Base-by-base conservation (phyloP, 1,140 invertebrate genomes). In the Tyrophagus putrescentiae region DNA sequence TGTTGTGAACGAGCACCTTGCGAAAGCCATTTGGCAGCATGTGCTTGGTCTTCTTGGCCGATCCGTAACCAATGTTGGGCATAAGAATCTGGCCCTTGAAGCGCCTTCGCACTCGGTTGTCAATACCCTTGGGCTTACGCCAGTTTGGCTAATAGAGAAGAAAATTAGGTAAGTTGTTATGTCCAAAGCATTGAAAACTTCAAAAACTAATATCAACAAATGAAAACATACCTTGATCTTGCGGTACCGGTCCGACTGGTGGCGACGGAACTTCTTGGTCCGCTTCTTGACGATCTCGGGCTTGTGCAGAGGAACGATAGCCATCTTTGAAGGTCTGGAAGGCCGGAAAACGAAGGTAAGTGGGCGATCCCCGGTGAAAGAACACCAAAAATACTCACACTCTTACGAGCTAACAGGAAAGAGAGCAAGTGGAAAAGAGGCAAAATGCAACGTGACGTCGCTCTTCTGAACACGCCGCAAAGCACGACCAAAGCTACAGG, bases 31-130 rank as follows among this genome's bases (percentile, higher is more conserved):
- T 96, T 41, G 93, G 94, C 39, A 97, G 80, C 82, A 98, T 88
- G 72, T 98, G 91, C 72, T 83, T 84, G 36, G 91, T 95, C 68
- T 84, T 87, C 70, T 88, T 86, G 71, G 85, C 87, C 64, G 89
- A 90, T 69, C 96, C 94, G 75, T 97, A 98, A 84, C 95, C 96
- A 77, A 99, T 96, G 70, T 85, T 94, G 42, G 96, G 96, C 95
- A 99, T 98, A 75, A 90, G 76, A 71, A 86, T 93, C 72, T 97
- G 91, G 27, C 96, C 96, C 83, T 98, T 98, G 77, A 98, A 99
- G 65, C 92, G 80, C 70, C 95, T 84, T 66, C 96, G 82, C 9
- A 98, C 94, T 77, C 94, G 83, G 82, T 98, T 99, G 76, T 99
- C 96, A 78, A 99, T 99, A 94, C 96, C 90, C 72, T 89, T 89